A percentile compares a stretch with the other conserved stretches of the same genome.
Evolutionary conservation across 2,797 vertebrate genomes (phyloP).

Genomic region (Tauraco hartlaubi): DNA sequence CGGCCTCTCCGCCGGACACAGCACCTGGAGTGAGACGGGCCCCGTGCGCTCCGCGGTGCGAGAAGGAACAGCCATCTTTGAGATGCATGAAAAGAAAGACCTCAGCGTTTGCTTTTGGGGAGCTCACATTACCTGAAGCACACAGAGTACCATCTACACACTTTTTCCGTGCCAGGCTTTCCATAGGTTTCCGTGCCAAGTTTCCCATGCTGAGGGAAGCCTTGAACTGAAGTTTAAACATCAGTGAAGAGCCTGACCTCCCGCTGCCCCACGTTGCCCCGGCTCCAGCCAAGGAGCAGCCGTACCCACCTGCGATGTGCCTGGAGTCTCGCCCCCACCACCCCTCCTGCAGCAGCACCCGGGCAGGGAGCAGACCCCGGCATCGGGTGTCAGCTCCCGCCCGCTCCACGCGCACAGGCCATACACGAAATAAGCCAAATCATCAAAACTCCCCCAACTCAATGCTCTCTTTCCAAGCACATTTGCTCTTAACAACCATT

Average conservation of each 20-base stretch:
- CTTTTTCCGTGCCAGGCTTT: background rate
- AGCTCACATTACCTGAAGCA: background rate
- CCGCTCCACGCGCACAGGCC: background rate
- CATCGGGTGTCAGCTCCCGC: background rate
- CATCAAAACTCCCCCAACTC: background rate
- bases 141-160: background rate
- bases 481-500: background rate
- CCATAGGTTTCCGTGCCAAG: background rate
- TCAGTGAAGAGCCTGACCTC: accelerated
- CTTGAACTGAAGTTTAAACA: background rate
- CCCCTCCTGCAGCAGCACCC: background rate
- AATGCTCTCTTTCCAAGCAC: background rate
- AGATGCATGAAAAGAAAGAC: background rate
- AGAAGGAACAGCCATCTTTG: too few species aligned
- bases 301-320: accelerated
- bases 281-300: background rate
- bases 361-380: background rate
- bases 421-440: background rate
- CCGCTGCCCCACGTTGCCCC: accelerated
- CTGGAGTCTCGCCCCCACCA: background rate
- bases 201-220: background rate
- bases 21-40: accelerated
- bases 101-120: too few species aligned
- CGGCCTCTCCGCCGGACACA: background rate
- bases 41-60: accelerated